phyloP scores from a whole-genome alignment of 2,888 invertebrate species.

The Callinectes sapidus region DNA sequence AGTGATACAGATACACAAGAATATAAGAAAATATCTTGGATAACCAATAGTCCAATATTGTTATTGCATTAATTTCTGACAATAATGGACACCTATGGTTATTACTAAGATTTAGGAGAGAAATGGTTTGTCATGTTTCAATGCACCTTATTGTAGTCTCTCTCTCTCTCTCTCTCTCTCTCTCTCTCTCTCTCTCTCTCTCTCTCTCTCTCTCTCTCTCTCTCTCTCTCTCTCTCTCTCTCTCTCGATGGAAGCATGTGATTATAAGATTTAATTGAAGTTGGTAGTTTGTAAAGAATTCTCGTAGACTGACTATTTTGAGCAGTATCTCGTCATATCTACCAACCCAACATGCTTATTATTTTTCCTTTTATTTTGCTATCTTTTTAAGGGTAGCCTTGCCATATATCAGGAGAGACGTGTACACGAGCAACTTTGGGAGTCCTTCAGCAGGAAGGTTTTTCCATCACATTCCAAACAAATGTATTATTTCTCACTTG shows the following conservation, averaged over 20 bases:
- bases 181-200: too few species aligned
- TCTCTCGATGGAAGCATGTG: background rate
- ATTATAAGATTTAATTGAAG: background rate
- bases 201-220: too few species aligned
- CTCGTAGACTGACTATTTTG: background rate
- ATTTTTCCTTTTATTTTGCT: background rate
- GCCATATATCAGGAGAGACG: constrained; percentile 1
- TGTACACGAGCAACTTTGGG: background rate
- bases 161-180: too few species aligned
- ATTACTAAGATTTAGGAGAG: background rate
- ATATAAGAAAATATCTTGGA: too few species aligned
- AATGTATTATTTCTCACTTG: constrained; percentile 13
- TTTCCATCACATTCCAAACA: constrained; percentile 29
- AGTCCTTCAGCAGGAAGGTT: background rate
- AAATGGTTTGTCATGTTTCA: background rate
- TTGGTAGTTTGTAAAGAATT: background rate
- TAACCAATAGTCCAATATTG: too few species aligned
- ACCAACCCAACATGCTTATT: background rate
- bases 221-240: too few species aligned
- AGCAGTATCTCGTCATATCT: background rate
- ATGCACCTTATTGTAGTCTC: too few species aligned
- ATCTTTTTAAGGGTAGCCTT: background rate
- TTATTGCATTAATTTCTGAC: too few species aligned
- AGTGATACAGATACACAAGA: too few species aligned
- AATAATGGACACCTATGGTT: background rate